phyloP scores from a whole-genome alignment of 2,888 invertebrate genomes.

The Diplolepis rosae region DNA sequence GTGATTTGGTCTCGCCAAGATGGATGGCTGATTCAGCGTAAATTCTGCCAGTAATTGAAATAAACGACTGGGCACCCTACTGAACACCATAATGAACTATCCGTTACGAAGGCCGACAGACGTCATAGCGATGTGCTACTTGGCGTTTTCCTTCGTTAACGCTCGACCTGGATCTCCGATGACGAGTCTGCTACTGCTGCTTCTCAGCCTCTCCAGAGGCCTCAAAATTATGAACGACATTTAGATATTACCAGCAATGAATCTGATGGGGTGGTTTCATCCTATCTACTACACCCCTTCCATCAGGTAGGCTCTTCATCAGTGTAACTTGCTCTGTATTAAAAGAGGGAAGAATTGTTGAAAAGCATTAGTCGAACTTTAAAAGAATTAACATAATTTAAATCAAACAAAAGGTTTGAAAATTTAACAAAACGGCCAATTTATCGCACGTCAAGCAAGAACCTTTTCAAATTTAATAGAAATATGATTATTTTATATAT shows the following conservation, averaged over 20 bases:
- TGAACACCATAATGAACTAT: conserved; percentile 58
- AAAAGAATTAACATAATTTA: too few species aligned
- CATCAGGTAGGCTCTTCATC: conserved; percentile 20
- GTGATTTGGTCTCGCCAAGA: conserved; percentile 37
- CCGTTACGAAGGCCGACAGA: conserved; percentile 57
- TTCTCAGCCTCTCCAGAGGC: conserved; percentile 24
- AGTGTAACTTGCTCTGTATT: neutral
- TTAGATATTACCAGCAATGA: conserved; percentile 17
- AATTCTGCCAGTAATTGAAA: conserved; percentile 60
- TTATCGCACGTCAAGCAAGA: too few species aligned
- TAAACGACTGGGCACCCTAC: conserved; percentile 54
- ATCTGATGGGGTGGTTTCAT: neutral
- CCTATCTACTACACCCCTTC: neutral
- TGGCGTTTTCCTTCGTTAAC: conserved; percentile 48
- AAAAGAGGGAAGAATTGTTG: neutral
- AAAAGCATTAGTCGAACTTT: too few species aligned
- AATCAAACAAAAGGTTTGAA: too few species aligned
- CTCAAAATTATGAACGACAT: conserved; percentile 24
- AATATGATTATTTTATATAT: too few species aligned
- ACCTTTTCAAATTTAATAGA: too few species aligned
- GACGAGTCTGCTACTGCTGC: conserved; percentile 15
- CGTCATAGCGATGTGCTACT: conserved; percentile 52
- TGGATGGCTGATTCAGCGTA: conserved; percentile 54
- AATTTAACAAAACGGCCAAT: too few species aligned
- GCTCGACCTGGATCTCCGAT: conserved; percentile 28